These are phyloP conservation scores for Copidosoma aretas DNA, from an alignment of 2,888 invertebrate genomes.

Conservation along the genomic window DNA sequence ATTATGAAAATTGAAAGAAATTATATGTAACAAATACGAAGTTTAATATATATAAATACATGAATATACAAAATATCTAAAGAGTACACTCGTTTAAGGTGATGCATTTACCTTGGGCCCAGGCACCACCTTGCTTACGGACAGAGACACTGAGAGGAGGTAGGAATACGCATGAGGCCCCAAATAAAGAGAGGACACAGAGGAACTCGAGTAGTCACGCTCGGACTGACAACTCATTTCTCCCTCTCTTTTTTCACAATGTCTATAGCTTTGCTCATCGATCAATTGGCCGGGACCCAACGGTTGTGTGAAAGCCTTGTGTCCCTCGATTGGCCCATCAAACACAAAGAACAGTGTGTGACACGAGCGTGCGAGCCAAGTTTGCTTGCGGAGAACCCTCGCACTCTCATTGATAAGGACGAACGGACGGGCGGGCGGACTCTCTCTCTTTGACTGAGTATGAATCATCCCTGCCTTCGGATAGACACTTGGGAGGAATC, in stretches of 20 bases:
- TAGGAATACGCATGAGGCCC: constrained; percentile 37
- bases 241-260: constrained; percentile 14
- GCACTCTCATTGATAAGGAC: not conserved
- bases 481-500: constrained; percentile 23
- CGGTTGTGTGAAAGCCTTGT: constrained; percentile 6
- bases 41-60: constrained; percentile 47
- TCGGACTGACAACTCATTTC: constrained; percentile 21
- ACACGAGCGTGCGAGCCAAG: not conserved
- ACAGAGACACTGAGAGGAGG: constrained; percentile 52
- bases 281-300: not conserved
- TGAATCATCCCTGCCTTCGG: constrained; percentile 23
- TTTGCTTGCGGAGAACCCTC: not conserved
- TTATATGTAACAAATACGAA: constrained; percentile 20
- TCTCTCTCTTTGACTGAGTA: constrained; percentile 19
- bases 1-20: not conserved
- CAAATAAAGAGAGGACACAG: constrained; percentile 37
- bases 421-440: constrained; percentile 6
- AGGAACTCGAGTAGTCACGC: constrained; percentile 57
- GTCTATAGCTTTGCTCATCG: not conserved
- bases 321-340: not conserved
- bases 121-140: constrained; percentile 63
- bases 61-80: constrained; percentile 54
- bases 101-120: constrained; percentile 64
- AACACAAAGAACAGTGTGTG: not conserved
- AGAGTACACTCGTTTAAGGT: constrained; percentile 63